A percentile compares a stretch with the other conserved stretches of the same genome.
Evolutionary conservation across 2,113 vertebrate genomes (phyloP).

Genomic region (Carlito syrichta): DNA sequence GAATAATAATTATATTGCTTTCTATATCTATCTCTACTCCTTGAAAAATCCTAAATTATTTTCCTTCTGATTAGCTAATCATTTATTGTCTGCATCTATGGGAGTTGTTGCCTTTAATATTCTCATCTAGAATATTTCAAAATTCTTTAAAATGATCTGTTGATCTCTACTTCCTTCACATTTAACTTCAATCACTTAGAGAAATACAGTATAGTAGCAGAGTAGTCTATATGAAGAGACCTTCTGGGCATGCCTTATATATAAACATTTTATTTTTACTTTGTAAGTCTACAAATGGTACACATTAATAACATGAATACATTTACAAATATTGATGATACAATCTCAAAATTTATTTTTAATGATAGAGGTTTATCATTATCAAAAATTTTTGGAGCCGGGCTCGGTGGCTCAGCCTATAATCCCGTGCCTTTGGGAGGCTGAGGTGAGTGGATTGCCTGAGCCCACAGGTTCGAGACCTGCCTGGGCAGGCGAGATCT

Average conservation of each 20-base stretch:
- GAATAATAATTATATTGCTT: not conserved
- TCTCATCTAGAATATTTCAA: not conserved
- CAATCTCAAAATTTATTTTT: slow-evolving; percentile 10
- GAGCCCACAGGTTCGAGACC: too few relatives aligned
- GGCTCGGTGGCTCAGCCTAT: too few relatives aligned
- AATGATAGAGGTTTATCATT: not conserved
- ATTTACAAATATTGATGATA: not conserved
- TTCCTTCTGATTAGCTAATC: not conserved
- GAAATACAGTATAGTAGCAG: not conserved
- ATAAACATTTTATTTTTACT: not conserved
- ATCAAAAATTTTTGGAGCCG: too few relatives aligned
- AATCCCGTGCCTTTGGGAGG: too few relatives aligned
- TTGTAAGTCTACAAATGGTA: not conserved
- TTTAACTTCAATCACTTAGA: not conserved
- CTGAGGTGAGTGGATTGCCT: too few relatives aligned
- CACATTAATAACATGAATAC: not conserved
- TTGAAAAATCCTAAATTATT: not conserved
- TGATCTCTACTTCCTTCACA: not conserved
- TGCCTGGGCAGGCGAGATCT: too few relatives aligned
- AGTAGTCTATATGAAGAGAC: not conserved
- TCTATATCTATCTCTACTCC: not conserved
- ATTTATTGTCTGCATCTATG: not conserved
- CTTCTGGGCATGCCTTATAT: not conserved
- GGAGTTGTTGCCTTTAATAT: not conserved
- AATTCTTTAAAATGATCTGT: not conserved